Evolutionary conservation across 2,888 invertebrate species (phyloP), one percentile per base, ranked within the genome.

Genomic region (Oegoconia quadripuncta): DNA sequence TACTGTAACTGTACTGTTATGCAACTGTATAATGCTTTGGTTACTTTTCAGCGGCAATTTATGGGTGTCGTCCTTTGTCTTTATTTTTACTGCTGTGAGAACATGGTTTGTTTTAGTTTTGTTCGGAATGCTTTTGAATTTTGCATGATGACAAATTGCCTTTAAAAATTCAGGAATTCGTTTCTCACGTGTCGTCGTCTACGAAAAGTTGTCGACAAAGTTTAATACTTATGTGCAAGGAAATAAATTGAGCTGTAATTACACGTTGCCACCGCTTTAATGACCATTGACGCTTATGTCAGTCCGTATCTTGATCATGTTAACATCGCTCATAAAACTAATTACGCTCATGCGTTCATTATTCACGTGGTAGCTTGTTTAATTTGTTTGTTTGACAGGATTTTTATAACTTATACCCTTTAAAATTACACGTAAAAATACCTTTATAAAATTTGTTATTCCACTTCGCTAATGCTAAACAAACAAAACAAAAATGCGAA

Each of bases 21-120:
- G 84, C 84, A 84, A 83, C 80, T 81, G 83, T 82, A 81, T 80
- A 79, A 78, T 74, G 78, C 76, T 83, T 82, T 82, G 78, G 80
- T 84, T 82, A 82, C 82, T 84, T 84, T 83, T 84, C 79, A 80
- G 73, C 67, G 65, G 66, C 60, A 75, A 84, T 83, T 86, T 84
- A 84, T 80, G 64, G 67, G 62, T 63, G 73, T 68, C 73, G 75
- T 71, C 77, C 76, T 83, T 80, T 81, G 77, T 82, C 79, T 84
- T 79, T 83, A 79, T 82, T 82, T 42, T 77, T 76, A 71, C 64
- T 67, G 65, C 64, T 53, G 59, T 65, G 73, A 69, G 70, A 76
- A 78, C 74, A 78, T 74, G 72, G 64, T 73, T 73, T 66, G 64
- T 72, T 72, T 72, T 67, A 65, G 69, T 73, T 72, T 65, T 70